Percentiles rank a stretch among this genome's conserved stretches.
These are phyloP conservation scores for Drosophila albomicans DNA, from an alignment of 1,140 invertebrate genomes.

Conservation along the genomic window DNA sequence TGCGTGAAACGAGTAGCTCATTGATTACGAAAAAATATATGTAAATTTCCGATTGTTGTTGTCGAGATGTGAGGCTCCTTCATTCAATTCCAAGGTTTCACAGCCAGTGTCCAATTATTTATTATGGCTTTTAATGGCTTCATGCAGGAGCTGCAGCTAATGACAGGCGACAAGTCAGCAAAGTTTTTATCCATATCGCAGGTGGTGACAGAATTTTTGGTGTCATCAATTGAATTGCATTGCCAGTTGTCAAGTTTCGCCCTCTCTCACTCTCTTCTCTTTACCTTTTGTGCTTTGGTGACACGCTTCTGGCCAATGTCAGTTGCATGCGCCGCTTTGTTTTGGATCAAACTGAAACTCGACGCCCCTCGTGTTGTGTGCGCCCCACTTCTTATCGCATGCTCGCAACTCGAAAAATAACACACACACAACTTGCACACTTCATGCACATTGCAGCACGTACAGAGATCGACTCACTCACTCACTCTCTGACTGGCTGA, in stretches of 20 bases:
- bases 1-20: constrained; percentile 76
- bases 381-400: constrained; percentile 63
- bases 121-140: constrained; percentile 63
- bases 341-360: constrained; percentile 35
- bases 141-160: constrained; percentile 51
- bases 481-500: background rate
- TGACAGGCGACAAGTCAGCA: constrained; percentile 77
- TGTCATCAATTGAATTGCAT: constrained; percentile 14
- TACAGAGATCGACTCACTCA: background rate
- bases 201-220: constrained; percentile 14
- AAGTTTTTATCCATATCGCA: constrained; percentile 2
- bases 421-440: background rate
- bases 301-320: constrained; percentile 77
- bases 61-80: constrained; percentile 1
- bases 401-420: background rate
- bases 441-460: constrained; percentile 35
- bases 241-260: background rate
- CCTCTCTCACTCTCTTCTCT: background rate
- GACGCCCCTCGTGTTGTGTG: constrained; percentile 56
- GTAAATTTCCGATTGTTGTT: constrained; percentile 60
- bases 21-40: constrained; percentile 65
- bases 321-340: constrained; percentile 46
- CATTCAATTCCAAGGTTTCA: constrained; percentile 63
- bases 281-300: constrained; percentile 7
- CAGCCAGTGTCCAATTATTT: constrained; percentile 58